Conservation (phyloP, 2,113 vertebrate genomes). For the Odontophorus gujanensis region DNA sequence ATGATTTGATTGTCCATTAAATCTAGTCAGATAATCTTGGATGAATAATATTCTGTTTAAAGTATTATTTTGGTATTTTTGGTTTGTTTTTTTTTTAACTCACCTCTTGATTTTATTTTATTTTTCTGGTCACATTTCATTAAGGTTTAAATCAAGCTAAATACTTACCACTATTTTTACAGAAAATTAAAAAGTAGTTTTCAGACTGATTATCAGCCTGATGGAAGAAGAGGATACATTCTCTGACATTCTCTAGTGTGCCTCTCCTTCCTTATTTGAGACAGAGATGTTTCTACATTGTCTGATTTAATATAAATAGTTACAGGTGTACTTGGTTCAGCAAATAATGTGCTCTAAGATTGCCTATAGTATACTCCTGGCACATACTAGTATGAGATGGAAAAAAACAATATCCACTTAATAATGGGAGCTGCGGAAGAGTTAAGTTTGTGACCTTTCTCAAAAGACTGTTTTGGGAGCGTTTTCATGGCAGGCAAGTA, state of each 20-base stretch:
- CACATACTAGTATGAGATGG: not conserved
- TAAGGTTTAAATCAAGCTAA: constrained; percentile 1
- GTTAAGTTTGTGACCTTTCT: not conserved
- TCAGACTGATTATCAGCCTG: not conserved
- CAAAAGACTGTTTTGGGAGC: not conserved
- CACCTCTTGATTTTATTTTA: not conserved
- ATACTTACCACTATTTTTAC: not conserved
- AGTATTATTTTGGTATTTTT: not conserved
- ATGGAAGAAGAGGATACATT: not conserved
- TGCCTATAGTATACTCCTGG: not conserved
- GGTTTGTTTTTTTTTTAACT: not conserved
- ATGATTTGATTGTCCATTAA: constrained; percentile 2
- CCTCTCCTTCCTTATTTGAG: not conserved
- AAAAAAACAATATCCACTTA: not conserved
- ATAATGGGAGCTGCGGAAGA: not conserved
- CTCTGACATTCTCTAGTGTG: not conserved
- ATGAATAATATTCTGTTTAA: not conserved
- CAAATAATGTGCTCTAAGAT: not conserved
- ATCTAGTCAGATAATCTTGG: constrained; percentile 8
- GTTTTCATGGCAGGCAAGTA: not conserved
- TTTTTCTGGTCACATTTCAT: not conserved
- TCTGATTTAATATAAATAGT: not conserved
- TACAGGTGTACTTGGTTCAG: not conserved
- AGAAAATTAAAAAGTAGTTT: not conserved
- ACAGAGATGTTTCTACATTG: not conserved